Evolutionary conservation across 2,888 invertebrate species (phyloP), one percentile per base, ranked within the genome.

Genomic region (Drosophila histrio): DNA sequence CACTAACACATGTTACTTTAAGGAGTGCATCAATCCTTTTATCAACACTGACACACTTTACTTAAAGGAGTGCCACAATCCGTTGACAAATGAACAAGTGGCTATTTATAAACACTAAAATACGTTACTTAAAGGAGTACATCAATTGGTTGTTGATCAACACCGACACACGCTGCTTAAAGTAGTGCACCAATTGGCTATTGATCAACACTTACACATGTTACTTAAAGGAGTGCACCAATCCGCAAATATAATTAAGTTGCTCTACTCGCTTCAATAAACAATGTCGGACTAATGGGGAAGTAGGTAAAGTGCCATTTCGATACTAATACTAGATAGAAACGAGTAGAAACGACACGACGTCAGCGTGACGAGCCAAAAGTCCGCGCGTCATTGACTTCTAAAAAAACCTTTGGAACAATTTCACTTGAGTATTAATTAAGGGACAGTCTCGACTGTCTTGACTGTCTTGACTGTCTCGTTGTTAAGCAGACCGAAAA

Each of bases 401-500:
- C 26, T 39, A 30, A 60, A 54, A 54, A 49, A 66, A 47, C 46
- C 57, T 60, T 60, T 59, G 53, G 28, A 56, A 47, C 54, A 57
- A 75, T 68, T 77, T 82, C 53, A 63, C 71, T 44, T 15, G 17
- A 49, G 62, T 63, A 30, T 79, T 71, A 71, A 79, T 81, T 67
- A 74, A 65, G 59, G 63, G 47, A 32, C 36, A 17, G 17, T 32
- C 34, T 13, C 17, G 41, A 6, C 24, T n/a, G 34, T 44, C 44
- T 21, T 17, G 52, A 13, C 26, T 49, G 70, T 34, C 50, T 41
- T 2, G 50, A 7, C 41, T 21, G 39, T 22, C 22, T 19, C 22
- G 22, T 58, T 24, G 54, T n/a, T 64, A 26, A 30, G 39, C 44
- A 58, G 49, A 58, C 63, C 17, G 44, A 21, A 41, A 70, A 53